These are phyloP conservation scores for Sebastes glaucus DNA, from an alignment of 2,797 vertebrate species.

Conservation along the genomic window DNA sequence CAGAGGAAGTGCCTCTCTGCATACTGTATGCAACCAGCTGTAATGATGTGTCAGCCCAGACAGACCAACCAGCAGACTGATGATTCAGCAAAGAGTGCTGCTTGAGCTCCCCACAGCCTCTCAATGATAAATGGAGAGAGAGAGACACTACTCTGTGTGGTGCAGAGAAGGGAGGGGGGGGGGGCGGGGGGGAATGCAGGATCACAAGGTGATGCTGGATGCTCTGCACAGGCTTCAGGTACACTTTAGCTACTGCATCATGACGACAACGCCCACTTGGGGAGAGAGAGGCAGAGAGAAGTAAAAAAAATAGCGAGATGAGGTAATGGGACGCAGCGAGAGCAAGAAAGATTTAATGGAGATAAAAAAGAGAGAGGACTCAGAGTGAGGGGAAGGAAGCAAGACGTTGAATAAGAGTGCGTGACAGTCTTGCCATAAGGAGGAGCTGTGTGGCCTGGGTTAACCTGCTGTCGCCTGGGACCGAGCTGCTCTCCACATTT, in stretches of 20 bases:
- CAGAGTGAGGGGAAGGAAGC: slow-evolving; percentile 11
- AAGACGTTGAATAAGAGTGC: slow-evolving; percentile 15
- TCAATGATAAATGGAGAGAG: slow-evolving; percentile 57
- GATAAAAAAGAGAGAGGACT: slow-evolving; percentile 1
- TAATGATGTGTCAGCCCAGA: slow-evolving; percentile 65
- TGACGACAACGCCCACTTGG: slow-evolving; percentile 46
- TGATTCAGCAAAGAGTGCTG: slow-evolving; percentile 72
- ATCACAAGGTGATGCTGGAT: slow-evolving; percentile 21
- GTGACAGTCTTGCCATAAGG: slow-evolving; percentile 33
- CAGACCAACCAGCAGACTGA: slow-evolving; percentile 63
- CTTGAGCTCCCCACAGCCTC: slow-evolving; percentile 24
- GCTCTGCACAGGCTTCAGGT: slow-evolving; percentile 38
- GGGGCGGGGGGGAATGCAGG: not conserved
- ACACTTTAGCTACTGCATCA: slow-evolving; percentile 49
- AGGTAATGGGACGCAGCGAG: slow-evolving; percentile 21
- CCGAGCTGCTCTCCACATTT: slow-evolving; percentile 5
- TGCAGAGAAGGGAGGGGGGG: slow-evolving; percentile 32
- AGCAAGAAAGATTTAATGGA: slow-evolving; percentile 14
- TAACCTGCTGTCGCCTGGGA: slow-evolving; percentile 48
- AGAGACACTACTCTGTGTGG: slow-evolving; percentile 21
- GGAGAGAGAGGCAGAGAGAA: not conserved
- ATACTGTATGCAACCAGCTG: slow-evolving; percentile 36
- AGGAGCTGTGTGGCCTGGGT: slow-evolving; percentile 31
- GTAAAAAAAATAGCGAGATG: slow-evolving; percentile 17
- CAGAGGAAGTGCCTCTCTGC: slow-evolving; percentile 39